Evolutionary conservation across 2,888 invertebrate genomes (phyloP), one percentile per base, ranked within the genome.

Genomic region (Cephus sareptanus): DNA sequence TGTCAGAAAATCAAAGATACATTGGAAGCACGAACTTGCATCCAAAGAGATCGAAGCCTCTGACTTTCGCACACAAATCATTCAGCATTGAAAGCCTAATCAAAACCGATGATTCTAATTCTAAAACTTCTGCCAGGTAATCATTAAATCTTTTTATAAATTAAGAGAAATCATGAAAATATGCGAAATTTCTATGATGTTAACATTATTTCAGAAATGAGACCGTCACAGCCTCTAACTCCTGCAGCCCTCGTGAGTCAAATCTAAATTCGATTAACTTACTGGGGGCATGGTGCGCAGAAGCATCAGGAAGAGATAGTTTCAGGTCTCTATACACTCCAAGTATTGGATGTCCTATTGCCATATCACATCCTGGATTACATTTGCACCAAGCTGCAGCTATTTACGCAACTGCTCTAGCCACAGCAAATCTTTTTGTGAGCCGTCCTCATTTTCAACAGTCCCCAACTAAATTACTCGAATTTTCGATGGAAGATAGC

Each of bases 11-110:
- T 56, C 56, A 23, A 23, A 56, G 23, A 56, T 23, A 56, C 23
- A 23, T 56, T 1, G 56, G 23, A 23, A 74, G 40, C 3, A 37
- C 75, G 34, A 37, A 69, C n/a, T 33, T 73, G 70, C 75, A 71
- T 73, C 71, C 81, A 40, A 76, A 75, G 75, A 69, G 77, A 74
- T 75, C 76, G 69, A 77, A 78, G 76, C 74, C 78, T 71, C 56
- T 80, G 74, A 74, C 80, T 70, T 76, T 79, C 73, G 81, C 84
- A 31, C 83, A 80, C 73, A 89, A 88, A 81, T 88, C 89, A 13
- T 90, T 90, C 84, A 90, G 87, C 79, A 90, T 90, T 76, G 89
- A 90, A 73, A 89, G 89, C 81, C 89, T 90, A 78, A 90, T 90
- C 80, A 87, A 88, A 77, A 83, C 84, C 56, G 81, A 81, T 40